These are phyloP conservation scores for Coronaproctus castanopsis DNA, from an alignment of 2,888 invertebrate genomes.

Conservation along the genomic window DNA sequence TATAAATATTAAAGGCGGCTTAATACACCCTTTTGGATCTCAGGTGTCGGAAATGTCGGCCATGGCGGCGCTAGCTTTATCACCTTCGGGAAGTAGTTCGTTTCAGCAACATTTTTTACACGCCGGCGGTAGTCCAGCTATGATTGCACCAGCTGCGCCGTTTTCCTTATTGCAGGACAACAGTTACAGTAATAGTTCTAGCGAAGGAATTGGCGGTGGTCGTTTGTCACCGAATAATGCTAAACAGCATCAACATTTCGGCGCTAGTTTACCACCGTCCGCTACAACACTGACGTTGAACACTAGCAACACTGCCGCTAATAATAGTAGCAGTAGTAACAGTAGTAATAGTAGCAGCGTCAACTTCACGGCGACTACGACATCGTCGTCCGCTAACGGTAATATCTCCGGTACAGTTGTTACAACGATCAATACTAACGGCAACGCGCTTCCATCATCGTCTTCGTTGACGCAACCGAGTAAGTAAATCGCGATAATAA, in stretches of 20 bases:
- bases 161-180: slow-evolving; percentile 23
- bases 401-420: slow-evolving; percentile 12
- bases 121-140: slow-evolving; percentile 14
- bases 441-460: too few relatives aligned
- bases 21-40: too few relatives aligned
- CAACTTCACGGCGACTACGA: slow-evolving; percentile 1
- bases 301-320: too few relatives aligned
- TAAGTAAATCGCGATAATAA: too few relatives aligned
- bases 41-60: background rate
- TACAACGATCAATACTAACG: slow-evolving; percentile 11
- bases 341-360: slow-evolving; percentile 18
- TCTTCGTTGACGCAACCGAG: too few relatives aligned
- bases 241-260: slow-evolving; percentile 11
- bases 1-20: too few relatives aligned
- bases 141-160: slow-evolving; percentile 18
- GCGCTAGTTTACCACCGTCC: slow-evolving; percentile 17
- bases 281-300: slow-evolving; percentile 13
- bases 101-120: slow-evolving; percentile 14
- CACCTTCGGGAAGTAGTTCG: background rate
- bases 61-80: background rate
- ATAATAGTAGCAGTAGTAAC: slow-evolving; percentile 16
- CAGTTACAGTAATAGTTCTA: slow-evolving; percentile 32
- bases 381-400: slow-evolving; percentile 3
- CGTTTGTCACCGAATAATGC: slow-evolving; percentile 1
- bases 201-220: slow-evolving; percentile 25